Evolutionary conservation across 2,888 invertebrate species (phyloP).

Genomic region (Ceramica pisi): DNA sequence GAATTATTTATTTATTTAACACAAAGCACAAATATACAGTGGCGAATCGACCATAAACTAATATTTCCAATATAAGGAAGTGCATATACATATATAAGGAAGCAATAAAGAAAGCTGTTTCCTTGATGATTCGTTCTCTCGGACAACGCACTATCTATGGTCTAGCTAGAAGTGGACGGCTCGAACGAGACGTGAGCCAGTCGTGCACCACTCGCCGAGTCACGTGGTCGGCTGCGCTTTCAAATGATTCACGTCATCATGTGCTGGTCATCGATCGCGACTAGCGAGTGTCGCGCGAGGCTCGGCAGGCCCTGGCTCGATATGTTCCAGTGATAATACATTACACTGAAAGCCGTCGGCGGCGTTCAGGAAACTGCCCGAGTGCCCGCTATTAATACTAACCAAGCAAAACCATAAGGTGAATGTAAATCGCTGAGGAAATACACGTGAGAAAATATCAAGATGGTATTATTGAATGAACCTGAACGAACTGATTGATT

Average conservation of each 20-base stretch:
- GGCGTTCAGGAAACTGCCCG: not conserved
- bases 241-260: conserved; percentile 16
- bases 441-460: conserved; percentile 13
- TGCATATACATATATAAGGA: no score
- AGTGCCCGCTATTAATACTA: no score
- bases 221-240: conserved; percentile 7
- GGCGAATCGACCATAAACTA: no score
- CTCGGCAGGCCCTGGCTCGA: not conserved
- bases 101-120: no score
- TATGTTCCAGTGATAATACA: not conserved
- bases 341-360: not conserved
- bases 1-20: no score
- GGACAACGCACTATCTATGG: not conserved
- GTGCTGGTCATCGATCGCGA: conserved; percentile 19
- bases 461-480: conserved; percentile 6
- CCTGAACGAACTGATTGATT: not conserved
- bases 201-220: not conserved
- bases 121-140: no score
- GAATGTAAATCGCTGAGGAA: not conserved
- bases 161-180: not conserved
- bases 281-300: not conserved
- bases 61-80: no score
- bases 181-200: not conserved
- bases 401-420: not conserved
- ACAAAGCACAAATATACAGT: no score